Percentiles rank a stretch among this genome's conserved stretches.
Conservation (phyloP, 2,797 vertebrate species). For the Gambelia wislizenii region DNA sequence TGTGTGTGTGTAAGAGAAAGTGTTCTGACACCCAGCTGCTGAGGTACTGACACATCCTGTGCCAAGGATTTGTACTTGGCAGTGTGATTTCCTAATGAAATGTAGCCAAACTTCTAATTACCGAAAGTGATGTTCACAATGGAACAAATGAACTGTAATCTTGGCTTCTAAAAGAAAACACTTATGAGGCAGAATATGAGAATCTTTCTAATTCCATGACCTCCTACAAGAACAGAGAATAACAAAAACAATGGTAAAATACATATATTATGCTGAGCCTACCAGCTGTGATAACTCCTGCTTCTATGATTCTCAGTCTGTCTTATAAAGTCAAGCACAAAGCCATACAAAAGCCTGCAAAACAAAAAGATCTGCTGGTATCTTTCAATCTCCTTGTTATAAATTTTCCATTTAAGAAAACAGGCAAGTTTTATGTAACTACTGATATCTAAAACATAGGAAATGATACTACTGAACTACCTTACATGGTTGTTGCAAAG, state of each 20-base stretch:
- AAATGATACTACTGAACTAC: neutral
- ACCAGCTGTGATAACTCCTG: conserved; percentile 26
- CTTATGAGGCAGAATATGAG: neutral
- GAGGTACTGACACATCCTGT: conserved; percentile 29
- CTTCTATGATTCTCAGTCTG: conserved; percentile 10
- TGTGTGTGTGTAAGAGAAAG: neutral
- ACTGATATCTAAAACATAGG: neutral
- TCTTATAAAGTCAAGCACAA: conserved; percentile 24
- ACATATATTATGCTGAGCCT: conserved; percentile 20
- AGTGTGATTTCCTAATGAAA: conserved; percentile 28
- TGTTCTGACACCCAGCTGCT: conserved; percentile 4
- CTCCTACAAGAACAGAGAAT: conserved; percentile 4
- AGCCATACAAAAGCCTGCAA: neutral
- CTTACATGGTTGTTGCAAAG: neutral
- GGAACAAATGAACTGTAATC: conserved; percentile 9
- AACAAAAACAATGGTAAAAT: conserved; percentile 46
- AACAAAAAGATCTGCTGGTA: conserved; percentile 6
- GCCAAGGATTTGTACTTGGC: conserved; percentile 16
- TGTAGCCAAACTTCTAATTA: conserved; percentile 33
- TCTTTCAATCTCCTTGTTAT: neutral
- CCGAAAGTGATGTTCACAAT: conserved; percentile 25
- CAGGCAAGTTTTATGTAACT: neutral
- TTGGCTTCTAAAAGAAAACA: conserved; percentile 23
- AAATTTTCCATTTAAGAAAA: neutral
- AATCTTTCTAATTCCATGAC: conserved; percentile 21